phyloP scores from a whole-genome alignment of 2,888 invertebrate genomes.

The Lasioglossum calceatum region DNA sequence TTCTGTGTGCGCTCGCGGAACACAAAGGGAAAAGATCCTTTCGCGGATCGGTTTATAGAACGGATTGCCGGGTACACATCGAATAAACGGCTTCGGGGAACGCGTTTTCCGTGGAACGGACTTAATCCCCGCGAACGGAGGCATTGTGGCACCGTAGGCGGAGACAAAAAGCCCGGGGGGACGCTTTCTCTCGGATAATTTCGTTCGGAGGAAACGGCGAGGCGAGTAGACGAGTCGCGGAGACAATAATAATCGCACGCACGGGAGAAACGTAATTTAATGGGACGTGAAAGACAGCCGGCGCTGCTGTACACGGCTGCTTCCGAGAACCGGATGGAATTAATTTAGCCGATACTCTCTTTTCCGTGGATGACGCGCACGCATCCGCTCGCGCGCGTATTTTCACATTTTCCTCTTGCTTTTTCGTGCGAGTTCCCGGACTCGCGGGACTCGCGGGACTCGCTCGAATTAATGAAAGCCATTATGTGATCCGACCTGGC shows the following conservation, averaged over 20 bases:
- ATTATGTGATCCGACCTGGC: background rate
- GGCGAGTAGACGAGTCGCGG: background rate
- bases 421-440: background rate
- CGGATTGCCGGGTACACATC: background rate
- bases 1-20: background rate
- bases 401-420: background rate
- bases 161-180: background rate
- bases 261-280: conserved; percentile 39
- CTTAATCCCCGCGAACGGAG: background rate
- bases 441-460: conserved; percentile 1
- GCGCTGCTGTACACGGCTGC: background rate
- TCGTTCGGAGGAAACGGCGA: background rate
- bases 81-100: background rate
- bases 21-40: background rate
- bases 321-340: conserved; percentile 18
- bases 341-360: conserved; percentile 48
- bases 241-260: conserved; percentile 24
- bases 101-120: background rate
- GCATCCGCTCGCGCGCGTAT: background rate
- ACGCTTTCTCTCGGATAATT: conserved; percentile 18
- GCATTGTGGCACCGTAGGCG: background rate
- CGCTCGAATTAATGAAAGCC: conserved; percentile 16
- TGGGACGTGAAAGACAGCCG: conserved; percentile 44
- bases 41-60: conserved; percentile 1
- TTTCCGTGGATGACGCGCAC: background rate